Conservation (phyloP, 2,888 invertebrate genomes). For the Mesopsocus fuscifrons region DNA sequence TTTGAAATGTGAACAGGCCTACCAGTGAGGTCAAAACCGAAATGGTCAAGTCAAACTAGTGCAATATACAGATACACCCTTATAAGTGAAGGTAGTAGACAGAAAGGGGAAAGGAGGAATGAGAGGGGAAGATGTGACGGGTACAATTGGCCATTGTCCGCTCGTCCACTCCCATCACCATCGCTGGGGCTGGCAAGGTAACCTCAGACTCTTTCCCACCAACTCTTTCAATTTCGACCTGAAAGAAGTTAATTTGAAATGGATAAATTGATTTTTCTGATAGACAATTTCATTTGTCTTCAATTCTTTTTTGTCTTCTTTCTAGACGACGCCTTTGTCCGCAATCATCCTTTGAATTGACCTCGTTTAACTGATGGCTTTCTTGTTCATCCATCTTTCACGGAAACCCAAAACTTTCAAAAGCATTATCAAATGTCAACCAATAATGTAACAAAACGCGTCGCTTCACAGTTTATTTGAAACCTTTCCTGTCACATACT, state of each 20-base stretch:
- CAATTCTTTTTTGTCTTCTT: not conserved
- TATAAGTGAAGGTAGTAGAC: not conserved
- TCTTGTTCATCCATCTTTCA: not conserved
- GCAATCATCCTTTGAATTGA: not conserved
- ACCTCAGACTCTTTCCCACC: slow-evolving; percentile 2
- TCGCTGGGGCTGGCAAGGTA: too few species aligned
- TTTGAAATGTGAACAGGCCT: too few species aligned
- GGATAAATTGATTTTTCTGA: slow-evolving; percentile 9
- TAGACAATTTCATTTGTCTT: slow-evolving; percentile 9
- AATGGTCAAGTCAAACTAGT: too few species aligned
- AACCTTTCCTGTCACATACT: too few species aligned
- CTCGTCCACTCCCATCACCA: too few species aligned
- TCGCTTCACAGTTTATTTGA: too few species aligned
- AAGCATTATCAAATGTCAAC: too few species aligned
- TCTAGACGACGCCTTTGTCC: not conserved
- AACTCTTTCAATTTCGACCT: slow-evolving; percentile 5
- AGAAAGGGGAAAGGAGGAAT: too few species aligned
- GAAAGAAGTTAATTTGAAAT: slow-evolving; percentile 8
- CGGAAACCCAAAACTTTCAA: too few species aligned
- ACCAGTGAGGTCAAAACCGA: too few species aligned
- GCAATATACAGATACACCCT: too few species aligned
- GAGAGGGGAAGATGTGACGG: not conserved
- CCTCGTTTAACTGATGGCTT: not conserved
- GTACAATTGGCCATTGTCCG: not conserved
- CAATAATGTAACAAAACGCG: too few species aligned